A percentile compares a stretch with the other conserved stretches of the same genome.
Conservation (phyloP, 2,113 vertebrate species). For the Notiomystis cincta region DNA sequence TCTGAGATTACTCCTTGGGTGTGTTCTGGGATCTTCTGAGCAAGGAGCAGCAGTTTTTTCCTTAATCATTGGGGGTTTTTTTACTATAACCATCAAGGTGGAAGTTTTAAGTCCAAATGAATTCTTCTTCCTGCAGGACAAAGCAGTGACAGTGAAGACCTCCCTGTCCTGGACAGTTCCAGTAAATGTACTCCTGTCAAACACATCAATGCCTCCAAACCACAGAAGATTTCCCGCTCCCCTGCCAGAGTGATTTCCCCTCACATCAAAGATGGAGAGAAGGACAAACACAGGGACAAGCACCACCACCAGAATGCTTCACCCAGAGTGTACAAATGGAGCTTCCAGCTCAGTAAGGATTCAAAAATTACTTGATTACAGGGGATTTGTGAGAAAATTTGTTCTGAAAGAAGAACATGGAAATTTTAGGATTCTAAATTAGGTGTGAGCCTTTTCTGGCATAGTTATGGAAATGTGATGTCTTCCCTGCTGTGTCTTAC, state of each 20-base stretch:
- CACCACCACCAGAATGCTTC: conserved; percentile 78
- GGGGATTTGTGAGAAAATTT: background rate
- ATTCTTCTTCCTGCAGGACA: conserved; percentile 77
- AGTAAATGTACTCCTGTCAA: conserved; percentile 86
- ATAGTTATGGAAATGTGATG: background rate
- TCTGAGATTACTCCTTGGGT: background rate
- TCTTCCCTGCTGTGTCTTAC: background rate
- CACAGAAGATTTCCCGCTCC: conserved; percentile 84
- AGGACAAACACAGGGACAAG: conserved; percentile 88
- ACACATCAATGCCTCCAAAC: conserved; percentile 77
- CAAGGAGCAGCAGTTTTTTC: background rate
- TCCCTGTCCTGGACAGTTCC: conserved; percentile 76
- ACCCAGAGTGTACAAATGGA: conserved; percentile 93
- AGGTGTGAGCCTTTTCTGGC: background rate
- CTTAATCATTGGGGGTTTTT: background rate
- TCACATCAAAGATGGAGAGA: conserved; percentile 82
- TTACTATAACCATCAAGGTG: background rate
- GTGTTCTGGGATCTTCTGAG: background rate
- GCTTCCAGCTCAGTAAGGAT: conserved; percentile 90
- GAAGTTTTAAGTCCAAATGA: background rate
- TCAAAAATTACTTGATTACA: background rate
- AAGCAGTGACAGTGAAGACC: conserved; percentile 96
- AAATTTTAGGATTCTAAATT: background rate
- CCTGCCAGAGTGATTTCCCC: conserved; percentile 79
- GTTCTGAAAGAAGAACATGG: background rate